phyloP scores from a whole-genome alignment of 92 coral and sea anemone genomes.

The Heteractis magnifica region DNA sequence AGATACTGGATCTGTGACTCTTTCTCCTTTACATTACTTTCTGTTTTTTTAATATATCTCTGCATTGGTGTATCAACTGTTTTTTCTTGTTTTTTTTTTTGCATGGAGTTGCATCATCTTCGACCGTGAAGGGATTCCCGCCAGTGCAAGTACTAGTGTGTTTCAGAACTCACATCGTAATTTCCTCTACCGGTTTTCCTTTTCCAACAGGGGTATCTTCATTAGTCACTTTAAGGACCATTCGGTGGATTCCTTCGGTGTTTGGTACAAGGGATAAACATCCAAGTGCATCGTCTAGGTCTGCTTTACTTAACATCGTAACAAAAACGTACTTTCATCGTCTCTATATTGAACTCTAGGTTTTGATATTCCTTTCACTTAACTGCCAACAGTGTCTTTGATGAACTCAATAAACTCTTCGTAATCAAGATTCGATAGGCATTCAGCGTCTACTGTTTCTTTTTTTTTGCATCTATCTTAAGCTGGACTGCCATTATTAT shows the following conservation, averaged over 20 bases:
- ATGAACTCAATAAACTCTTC: background rate
- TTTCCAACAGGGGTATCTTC: conserved; percentile 12
- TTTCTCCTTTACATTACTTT: conserved; percentile 8
- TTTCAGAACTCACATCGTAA: background rate
- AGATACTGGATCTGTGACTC: background rate
- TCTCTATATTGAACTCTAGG: conserved; percentile 5
- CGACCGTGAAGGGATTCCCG: background rate
- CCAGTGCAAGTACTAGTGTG: background rate
- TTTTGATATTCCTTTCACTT: background rate
- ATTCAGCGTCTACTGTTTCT: background rate
- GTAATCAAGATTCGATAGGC: background rate
- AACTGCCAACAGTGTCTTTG: background rate
- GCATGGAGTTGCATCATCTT: background rate
- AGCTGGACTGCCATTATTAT: background rate
- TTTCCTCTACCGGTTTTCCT: background rate
- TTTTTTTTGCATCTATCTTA: background rate
- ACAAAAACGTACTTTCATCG: background rate
- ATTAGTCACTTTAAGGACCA: conserved; percentile 7
- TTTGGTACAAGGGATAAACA: conserved; percentile 14
- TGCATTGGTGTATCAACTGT: conserved; percentile 2
- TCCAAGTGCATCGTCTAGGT: background rate
- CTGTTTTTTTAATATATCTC: background rate
- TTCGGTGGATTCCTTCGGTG: conserved; percentile 4
- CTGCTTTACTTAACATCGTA: conserved; percentile 3
- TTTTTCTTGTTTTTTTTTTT: background rate